phyloP scores from a whole-genome alignment of 1,140 invertebrate species.

The Psilanteris sp. region DNA sequence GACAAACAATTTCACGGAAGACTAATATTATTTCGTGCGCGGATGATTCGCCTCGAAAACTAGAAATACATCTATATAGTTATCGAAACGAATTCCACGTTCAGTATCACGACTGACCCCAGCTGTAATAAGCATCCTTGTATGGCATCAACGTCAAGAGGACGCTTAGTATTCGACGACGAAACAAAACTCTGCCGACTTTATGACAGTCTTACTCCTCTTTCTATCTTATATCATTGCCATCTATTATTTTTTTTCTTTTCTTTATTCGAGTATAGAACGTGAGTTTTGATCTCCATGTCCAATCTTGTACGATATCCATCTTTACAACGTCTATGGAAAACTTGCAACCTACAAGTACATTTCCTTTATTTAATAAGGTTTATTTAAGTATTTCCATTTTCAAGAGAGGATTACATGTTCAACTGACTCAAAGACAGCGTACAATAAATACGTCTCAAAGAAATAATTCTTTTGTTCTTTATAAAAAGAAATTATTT shows the following conservation, averaged over 20 bases:
- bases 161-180: constrained; percentile 44
- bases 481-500: no score
- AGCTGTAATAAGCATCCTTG: constrained; percentile 46
- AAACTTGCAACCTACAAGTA: constrained; percentile 20
- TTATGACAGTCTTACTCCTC: constrained; percentile 51
- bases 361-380: not conserved
- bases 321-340: constrained; percentile 31
- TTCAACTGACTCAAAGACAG: no score
- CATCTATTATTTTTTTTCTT: constrained; percentile 5
- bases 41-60: constrained; percentile 13
- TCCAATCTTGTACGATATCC: constrained; percentile 36
- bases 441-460: no score
- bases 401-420: no score
- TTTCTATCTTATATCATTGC: constrained; percentile 34
- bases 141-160: constrained; percentile 44
- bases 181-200: constrained; percentile 40
- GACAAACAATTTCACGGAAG: constrained; percentile 33
- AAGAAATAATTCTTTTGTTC: no score
- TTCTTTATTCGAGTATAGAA: constrained; percentile 10
- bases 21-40: constrained; percentile 43
- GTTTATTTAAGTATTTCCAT: no score
- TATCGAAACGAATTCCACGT: constrained; percentile 44
- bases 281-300: constrained; percentile 37
- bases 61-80: constrained; percentile 11
- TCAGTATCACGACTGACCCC: constrained; percentile 18